Evolutionary conservation across 1,140 invertebrate genomes (phyloP).

Genomic region (Aethina tumida): DNA sequence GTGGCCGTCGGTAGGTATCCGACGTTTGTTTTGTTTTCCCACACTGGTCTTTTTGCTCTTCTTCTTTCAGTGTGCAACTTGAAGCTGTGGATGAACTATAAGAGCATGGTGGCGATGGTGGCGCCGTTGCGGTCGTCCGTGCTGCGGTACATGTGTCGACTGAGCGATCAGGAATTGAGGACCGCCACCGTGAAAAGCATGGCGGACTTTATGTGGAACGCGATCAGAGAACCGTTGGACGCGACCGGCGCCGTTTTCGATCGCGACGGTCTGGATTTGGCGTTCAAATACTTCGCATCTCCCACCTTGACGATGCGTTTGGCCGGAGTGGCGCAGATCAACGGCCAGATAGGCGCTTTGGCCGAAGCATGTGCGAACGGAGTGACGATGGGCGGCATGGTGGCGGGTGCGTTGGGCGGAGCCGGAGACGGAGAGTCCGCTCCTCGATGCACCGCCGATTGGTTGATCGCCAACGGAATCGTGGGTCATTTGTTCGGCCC

Average conservation of each 20-base stretch:
- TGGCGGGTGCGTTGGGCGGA: constrained; percentile 74
- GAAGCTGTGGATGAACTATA: constrained; percentile 89
- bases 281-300: constrained; percentile 91
- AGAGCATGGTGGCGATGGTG: constrained; percentile 77
- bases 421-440: constrained; percentile 72
- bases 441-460: constrained; percentile 73
- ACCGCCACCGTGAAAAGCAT: constrained; percentile 79
- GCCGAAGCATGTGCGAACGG: constrained; percentile 83
- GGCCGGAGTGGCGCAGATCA: constrained; percentile 85
- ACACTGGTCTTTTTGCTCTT: constrained; percentile 3
- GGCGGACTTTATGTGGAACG: constrained; percentile 92
- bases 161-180: constrained; percentile 82
- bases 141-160: constrained; percentile 85
- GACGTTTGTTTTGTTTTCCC: constrained; percentile 4
- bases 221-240: constrained; percentile 84
- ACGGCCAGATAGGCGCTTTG: constrained; percentile 82
- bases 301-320: constrained; percentile 87
- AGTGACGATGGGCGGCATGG: too few relatives aligned
- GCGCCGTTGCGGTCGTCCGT: constrained; percentile 76
- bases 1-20: constrained; percentile 55
- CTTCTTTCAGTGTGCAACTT: constrained; percentile 66
- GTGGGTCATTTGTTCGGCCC: constrained; percentile 92
- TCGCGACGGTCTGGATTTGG: constrained; percentile 77
- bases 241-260: constrained; percentile 80
- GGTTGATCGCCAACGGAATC: constrained; percentile 85